These are phyloP conservation scores for Mimachlamys varia DNA, from an alignment of 2,888 invertebrate species.

Conservation along the genomic window DNA sequence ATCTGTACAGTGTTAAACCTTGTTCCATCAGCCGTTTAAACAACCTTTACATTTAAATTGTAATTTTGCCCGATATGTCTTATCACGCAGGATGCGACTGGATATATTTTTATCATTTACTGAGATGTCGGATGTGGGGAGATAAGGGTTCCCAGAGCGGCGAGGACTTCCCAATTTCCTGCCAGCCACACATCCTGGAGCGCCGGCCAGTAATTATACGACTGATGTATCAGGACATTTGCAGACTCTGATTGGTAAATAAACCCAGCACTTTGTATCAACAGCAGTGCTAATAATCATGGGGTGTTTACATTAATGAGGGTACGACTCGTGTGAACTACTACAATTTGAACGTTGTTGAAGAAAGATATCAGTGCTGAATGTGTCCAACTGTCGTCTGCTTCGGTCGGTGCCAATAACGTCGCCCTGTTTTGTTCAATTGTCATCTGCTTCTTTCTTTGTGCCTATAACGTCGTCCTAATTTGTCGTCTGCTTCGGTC, in stretches of 20 bases:
- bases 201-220: not conserved
- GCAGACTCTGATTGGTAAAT: conserved; percentile 17
- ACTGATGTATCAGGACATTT: not conserved
- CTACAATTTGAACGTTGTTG: not conserved
- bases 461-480: too few species aligned
- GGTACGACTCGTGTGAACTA: not conserved
- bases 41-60: not conserved
- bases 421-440: too few species aligned
- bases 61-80: not conserved
- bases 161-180: not conserved
- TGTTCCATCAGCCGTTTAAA: not conserved
- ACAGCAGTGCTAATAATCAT: not conserved
- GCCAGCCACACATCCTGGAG: not conserved
- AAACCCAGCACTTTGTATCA: not conserved
- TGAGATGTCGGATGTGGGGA: not conserved
- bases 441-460: too few species aligned
- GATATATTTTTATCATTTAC: conserved; percentile 33
- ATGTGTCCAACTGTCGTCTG: too few species aligned
- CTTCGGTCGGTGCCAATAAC: too few species aligned
- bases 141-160: not conserved
- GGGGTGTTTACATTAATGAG: not conserved
- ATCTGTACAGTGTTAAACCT: not conserved
- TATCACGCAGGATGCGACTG: not conserved
- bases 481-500: not conserved
- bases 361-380: not conserved